Evolutionary conservation across 1,140 invertebrate species (phyloP).

Genomic region (Melitaea cinxia): DNA sequence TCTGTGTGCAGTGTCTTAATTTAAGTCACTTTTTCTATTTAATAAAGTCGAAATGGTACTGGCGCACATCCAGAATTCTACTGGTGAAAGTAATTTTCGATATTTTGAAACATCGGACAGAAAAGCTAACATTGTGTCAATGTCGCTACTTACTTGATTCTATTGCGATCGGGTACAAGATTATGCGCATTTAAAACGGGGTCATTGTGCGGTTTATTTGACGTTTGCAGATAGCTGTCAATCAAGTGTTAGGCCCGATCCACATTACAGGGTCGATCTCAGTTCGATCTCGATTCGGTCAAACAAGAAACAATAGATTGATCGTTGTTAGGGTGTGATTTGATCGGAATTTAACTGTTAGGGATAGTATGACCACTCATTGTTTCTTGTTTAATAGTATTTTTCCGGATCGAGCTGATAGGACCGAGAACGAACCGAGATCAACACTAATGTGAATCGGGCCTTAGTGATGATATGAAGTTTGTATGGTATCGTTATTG

Average conservation of each 20-base stretch:
- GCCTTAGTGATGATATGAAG: not conserved
- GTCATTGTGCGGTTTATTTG: conserved; percentile 23
- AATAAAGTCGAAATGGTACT: conserved; percentile 17
- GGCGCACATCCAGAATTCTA: conserved; percentile 20
- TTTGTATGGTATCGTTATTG: not conserved
- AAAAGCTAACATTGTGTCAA: conserved; percentile 21
- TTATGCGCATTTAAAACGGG: conserved; percentile 15
- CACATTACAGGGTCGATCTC: too few relatives aligned
- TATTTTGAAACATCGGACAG: conserved; percentile 24
- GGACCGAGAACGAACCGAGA: too few relatives aligned
- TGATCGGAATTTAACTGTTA: too few relatives aligned
- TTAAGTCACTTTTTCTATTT: conserved; percentile 16
- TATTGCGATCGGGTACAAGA: not conserved
- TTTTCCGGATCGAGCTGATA: too few relatives aligned
- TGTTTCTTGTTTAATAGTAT: too few relatives aligned
- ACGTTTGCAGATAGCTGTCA: conserved; percentile 20
- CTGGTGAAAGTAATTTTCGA: conserved; percentile 28
- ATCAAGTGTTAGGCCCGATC: conserved; percentile 6
- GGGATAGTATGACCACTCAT: too few relatives aligned
- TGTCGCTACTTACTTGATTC: conserved; percentile 5
- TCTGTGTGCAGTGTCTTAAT: too few relatives aligned
- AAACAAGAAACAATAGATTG: too few relatives aligned
- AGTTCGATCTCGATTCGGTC: too few relatives aligned
- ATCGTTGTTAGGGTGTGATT: too few relatives aligned
- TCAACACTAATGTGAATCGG: too few relatives aligned